Conservation (phyloP, 2,888 invertebrate species). For the Lottia gigantea region DNA sequence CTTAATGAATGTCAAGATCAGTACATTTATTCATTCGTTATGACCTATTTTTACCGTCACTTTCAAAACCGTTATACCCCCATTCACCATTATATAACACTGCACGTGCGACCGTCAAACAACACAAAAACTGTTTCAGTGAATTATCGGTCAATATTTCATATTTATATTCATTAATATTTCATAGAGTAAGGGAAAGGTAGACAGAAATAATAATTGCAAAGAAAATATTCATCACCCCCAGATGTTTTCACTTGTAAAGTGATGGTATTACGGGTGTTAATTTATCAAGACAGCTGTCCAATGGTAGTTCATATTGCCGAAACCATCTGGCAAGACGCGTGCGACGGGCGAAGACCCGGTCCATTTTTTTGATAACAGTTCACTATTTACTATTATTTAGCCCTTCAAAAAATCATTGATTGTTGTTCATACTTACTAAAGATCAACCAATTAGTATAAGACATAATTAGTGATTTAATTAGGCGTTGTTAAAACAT, state of each 20-base stretch:
- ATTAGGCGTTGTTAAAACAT: not conserved
- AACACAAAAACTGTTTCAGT: too few species aligned
- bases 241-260: slow-evolving; percentile 6
- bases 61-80: too few species aligned
- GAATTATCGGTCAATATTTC: too few species aligned
- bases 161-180: too few species aligned
- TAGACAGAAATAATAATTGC: too few species aligned
- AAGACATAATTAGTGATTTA: slow-evolving; percentile 4
- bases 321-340: slow-evolving; percentile 4
- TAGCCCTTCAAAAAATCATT: not conserved
- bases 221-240: not conserved
- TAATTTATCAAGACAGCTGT: slow-evolving; percentile 2
- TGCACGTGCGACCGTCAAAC: too few species aligned
- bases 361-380: slow-evolving; percentile 7
- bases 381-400: not conserved
- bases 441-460: not conserved
- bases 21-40: too few species aligned
- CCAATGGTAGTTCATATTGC: slow-evolving; percentile 7
- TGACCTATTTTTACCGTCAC: too few species aligned
- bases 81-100: too few species aligned
- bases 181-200: too few species aligned
- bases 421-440: slow-evolving; percentile 11
- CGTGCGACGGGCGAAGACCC: not conserved
- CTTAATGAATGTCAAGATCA: too few species aligned
- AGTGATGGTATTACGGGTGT: slow-evolving; percentile 7